Conservation (phyloP, 2,888 invertebrate genomes). For the Baccha elongata region DNA sequence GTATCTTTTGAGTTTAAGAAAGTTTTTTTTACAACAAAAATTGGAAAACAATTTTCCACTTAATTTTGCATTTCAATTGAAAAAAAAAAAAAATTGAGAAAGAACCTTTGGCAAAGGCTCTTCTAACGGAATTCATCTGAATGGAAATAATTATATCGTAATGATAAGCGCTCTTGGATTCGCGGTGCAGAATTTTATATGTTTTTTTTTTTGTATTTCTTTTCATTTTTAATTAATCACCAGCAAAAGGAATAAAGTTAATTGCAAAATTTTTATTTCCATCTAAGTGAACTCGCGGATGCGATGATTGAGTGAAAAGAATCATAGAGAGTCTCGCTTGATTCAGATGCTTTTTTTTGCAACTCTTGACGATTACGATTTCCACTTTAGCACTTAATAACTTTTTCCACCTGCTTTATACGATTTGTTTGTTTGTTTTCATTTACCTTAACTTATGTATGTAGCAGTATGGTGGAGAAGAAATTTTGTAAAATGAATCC, state of each 20-base stretch:
- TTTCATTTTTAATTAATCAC: slow-evolving; percentile 61
- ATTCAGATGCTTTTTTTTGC: slow-evolving; percentile 12
- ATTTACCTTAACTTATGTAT: slow-evolving; percentile 14
- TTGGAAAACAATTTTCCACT: slow-evolving; percentile 60
- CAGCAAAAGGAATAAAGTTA: slow-evolving; percentile 68
- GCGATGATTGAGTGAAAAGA: slow-evolving; percentile 22
- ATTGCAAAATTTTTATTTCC: slow-evolving; percentile 57
- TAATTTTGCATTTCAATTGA: slow-evolving; percentile 57
- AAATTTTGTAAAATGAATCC: slow-evolving; percentile 39
- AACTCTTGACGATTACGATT: slow-evolving; percentile 48
- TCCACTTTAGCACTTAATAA: slow-evolving; percentile 73
- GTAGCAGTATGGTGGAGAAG: neutral
- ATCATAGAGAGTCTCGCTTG: slow-evolving; percentile 7
- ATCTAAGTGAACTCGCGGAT: slow-evolving; percentile 59
- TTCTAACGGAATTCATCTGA: slow-evolving; percentile 44
- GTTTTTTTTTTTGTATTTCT: slow-evolving; percentile 4
- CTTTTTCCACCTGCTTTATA: slow-evolving; percentile 57
- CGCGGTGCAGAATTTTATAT: slow-evolving; percentile 45
- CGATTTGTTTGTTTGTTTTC: slow-evolving; percentile 10
- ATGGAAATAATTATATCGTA: slow-evolving; percentile 60
- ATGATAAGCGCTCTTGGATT: slow-evolving; percentile 35
- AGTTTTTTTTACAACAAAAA: neutral
- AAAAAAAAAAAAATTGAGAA: neutral
- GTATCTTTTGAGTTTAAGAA: slow-evolving; percentile 19
- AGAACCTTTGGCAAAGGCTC: slow-evolving; percentile 33